Evolutionary conservation across 2,113 vertebrate genomes (phyloP).

Genomic region (Chrysemys picta): DNA sequence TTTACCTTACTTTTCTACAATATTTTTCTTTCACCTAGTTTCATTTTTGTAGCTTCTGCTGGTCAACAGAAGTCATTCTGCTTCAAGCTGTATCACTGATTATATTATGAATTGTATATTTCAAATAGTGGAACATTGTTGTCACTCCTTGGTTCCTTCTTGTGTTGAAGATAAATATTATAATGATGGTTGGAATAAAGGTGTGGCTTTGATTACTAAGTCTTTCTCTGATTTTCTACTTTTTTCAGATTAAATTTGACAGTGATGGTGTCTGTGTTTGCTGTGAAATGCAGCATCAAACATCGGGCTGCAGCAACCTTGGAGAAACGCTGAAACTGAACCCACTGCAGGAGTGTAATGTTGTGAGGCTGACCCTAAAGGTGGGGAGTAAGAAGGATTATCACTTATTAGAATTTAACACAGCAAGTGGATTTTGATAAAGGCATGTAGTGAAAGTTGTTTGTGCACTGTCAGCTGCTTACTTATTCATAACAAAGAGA

Average conservation of each 20-base stretch:
- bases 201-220: not conserved
- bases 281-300: constrained; percentile 93
- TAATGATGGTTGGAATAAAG: not conserved
- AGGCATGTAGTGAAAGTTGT: not conserved
- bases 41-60: not conserved
- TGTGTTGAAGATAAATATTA: not conserved
- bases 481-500: not conserved
- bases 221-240: constrained; percentile 37
- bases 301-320: constrained; percentile 93
- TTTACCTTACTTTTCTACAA: not conserved
- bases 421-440: not conserved
- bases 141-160: not conserved
- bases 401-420: not conserved
- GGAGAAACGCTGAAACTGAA: constrained; percentile 97
- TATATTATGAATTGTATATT: not conserved
- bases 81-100: not conserved
- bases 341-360: constrained; percentile 91
- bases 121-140: not conserved
- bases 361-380: constrained; percentile 94
- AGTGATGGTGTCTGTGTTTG: constrained; percentile 97
- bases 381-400: constrained; percentile 62
- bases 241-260: constrained; percentile 89
- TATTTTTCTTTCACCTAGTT: not conserved
- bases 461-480: not conserved
- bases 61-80: not conserved